Conservation (phyloP, 2,888 invertebrate species). For the Dolichomitus sp. region DNA sequence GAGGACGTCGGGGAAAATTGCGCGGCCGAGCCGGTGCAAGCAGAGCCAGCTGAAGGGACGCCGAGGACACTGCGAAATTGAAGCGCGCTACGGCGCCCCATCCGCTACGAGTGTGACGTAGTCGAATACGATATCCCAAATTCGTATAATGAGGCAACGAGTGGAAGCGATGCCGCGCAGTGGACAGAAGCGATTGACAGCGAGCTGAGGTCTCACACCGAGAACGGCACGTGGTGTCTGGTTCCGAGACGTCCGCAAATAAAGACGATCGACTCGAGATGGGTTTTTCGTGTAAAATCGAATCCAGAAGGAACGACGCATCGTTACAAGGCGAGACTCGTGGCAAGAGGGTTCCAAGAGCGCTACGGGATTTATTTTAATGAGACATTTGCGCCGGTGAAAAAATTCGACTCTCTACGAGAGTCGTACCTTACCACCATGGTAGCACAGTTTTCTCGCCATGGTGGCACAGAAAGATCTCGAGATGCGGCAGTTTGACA, state of each 20-base stretch:
- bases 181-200: background rate
- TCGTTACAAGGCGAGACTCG: background rate
- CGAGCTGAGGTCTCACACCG: background rate
- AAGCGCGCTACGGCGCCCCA: background rate
- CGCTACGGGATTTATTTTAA: background rate
- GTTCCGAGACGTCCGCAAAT: background rate
- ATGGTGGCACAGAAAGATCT: slow-evolving; percentile 9
- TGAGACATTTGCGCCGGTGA: too few relatives aligned
- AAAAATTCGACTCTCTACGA: slow-evolving; percentile 41
- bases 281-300: background rate
- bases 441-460: too few relatives aligned
- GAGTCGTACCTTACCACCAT: too few relatives aligned
- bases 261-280: background rate
- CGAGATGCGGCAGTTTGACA: slow-evolving; percentile 48
- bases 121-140: background rate
- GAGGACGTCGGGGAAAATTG: too few relatives aligned
- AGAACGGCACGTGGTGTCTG: background rate
- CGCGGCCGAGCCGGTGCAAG: too few relatives aligned
- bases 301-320: background rate
- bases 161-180: background rate
- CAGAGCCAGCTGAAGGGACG: background rate
- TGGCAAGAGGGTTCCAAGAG: background rate
- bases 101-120: background rate
- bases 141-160: background rate
- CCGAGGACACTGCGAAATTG: background rate